A percentile compares a stretch with the other conserved stretches of the same genome.
Conservation (phyloP, 2,888 invertebrate species). For the Formica aserva region DNA sequence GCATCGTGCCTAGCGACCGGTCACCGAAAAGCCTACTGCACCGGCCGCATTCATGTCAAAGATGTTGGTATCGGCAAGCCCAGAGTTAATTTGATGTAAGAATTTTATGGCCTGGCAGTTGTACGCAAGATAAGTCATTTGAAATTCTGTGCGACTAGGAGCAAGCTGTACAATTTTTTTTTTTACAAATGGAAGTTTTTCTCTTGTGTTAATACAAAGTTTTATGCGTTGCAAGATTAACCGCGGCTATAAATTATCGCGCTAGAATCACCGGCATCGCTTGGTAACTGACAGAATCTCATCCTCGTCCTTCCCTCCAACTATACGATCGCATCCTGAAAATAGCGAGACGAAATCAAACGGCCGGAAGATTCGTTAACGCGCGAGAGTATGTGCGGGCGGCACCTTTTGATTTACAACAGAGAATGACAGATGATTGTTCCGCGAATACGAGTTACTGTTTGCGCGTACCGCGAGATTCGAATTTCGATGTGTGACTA, state of each 20-base stretch:
- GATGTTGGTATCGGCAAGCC: slow-evolving; percentile 18
- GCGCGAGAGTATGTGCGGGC: slow-evolving; percentile 46
- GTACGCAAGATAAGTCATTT: background rate
- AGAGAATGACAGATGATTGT: slow-evolving; percentile 65
- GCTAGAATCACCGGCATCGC: background rate
- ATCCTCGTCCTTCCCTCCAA: background rate
- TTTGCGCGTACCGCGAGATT: slow-evolving; percentile 66
- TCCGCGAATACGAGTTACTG: slow-evolving; percentile 57
- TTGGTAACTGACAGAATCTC: slow-evolving; percentile 26
- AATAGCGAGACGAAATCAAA: slow-evolving; percentile 34
- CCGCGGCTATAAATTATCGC: slow-evolving; percentile 6
- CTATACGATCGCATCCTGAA: slow-evolving; percentile 1
- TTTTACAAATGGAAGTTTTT: background rate
- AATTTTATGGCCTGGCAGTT: background rate
- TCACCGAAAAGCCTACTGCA: slow-evolving; percentile 67
- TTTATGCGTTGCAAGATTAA: background rate
- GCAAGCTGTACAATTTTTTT: background rate
- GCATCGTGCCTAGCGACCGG: slow-evolving; percentile 74
- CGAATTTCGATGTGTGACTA: slow-evolving; percentile 64
- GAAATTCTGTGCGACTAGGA: background rate
- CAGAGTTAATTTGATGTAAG: slow-evolving; percentile 24
- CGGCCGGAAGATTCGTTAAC: slow-evolving; percentile 45
- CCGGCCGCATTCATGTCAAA: slow-evolving; percentile 57
- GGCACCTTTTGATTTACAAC: slow-evolving; percentile 58
- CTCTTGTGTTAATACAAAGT: background rate